Conservation (phyloP, 2,888 invertebrate species). For the Plebejus anna region DNA sequence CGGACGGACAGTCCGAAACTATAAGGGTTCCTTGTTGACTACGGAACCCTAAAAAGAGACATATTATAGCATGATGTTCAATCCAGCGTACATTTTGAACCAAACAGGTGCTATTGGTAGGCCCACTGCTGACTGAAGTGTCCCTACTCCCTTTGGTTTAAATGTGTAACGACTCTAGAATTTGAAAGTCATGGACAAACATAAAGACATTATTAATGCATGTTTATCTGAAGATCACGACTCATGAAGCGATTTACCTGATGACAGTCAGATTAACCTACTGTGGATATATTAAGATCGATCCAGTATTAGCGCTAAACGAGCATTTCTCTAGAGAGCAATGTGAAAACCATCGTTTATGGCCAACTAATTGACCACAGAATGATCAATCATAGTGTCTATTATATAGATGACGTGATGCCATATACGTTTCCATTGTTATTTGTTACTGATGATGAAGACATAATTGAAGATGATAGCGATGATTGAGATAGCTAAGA, state of each 20-base stretch:
- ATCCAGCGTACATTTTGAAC: no score
- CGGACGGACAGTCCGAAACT: no score
- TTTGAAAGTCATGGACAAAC: slow-evolving; percentile 22
- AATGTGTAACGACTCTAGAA: background rate
- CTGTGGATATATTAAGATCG: slow-evolving; percentile 19
- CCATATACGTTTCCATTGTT: slow-evolving; percentile 10
- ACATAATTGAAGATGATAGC: slow-evolving; percentile 2
- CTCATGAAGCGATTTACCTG: slow-evolving; percentile 20
- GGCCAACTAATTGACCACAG: slow-evolving; percentile 9
- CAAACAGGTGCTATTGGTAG: no score
- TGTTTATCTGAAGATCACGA: slow-evolving; percentile 13
- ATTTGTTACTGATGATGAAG: background rate
- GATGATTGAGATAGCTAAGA: background rate
- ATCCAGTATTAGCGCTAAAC: slow-evolving; percentile 10
- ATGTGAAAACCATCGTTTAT: slow-evolving; percentile 10
- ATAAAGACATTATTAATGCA: slow-evolving; percentile 10
- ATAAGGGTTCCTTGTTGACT: no score
- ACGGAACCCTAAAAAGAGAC: background rate
- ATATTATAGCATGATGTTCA: background rate
- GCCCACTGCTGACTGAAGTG: no score
- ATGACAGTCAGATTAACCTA: slow-evolving; percentile 27
- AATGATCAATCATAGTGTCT: slow-evolving; percentile 1
- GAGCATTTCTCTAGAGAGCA: slow-evolving; percentile 18
- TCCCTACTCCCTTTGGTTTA: background rate
- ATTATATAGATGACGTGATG: background rate